These are phyloP conservation scores for Atethmia centrago DNA, from an alignment of 2,888 invertebrate genomes.

Conservation along the genomic window DNA sequence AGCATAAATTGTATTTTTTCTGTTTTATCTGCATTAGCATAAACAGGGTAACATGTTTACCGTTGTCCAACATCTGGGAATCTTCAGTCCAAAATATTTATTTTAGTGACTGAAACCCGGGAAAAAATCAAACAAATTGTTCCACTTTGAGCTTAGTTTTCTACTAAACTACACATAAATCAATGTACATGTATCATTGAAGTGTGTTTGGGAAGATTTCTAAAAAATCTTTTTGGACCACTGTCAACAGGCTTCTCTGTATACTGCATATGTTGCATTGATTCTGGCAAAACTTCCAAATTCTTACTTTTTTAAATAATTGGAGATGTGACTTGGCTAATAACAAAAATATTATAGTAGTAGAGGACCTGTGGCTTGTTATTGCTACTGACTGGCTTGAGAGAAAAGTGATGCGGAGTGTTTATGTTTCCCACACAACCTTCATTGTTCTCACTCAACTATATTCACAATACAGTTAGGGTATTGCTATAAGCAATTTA, in stretches of 20 bases:
- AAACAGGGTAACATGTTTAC: neutral
- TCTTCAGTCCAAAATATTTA: neutral
- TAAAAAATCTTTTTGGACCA: too few relatives aligned
- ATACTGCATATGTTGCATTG: neutral
- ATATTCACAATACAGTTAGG: neutral
- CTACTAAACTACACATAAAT: neutral
- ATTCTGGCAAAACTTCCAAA: neutral
- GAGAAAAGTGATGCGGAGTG: neutral
- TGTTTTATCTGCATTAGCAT: neutral
- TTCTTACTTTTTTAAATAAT: neutral
- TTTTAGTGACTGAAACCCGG: neutral
- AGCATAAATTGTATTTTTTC: neutral
- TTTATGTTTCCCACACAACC: neutral
- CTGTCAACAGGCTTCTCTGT: neutral
- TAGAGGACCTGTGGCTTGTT: slow-evolving; percentile 10
- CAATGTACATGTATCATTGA: neutral
- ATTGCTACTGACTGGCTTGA: neutral
- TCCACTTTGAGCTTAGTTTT: neutral
- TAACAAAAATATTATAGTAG: neutral
- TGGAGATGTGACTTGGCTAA: too few relatives aligned
- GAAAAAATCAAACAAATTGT: neutral
- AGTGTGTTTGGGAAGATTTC: neutral
- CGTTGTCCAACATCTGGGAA: neutral
- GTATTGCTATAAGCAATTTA: neutral
- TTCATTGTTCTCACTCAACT: slow-evolving; percentile 6